phyloP scores from a whole-genome alignment of 2,113 vertebrate genomes.

The Xerus inauris region DNA sequence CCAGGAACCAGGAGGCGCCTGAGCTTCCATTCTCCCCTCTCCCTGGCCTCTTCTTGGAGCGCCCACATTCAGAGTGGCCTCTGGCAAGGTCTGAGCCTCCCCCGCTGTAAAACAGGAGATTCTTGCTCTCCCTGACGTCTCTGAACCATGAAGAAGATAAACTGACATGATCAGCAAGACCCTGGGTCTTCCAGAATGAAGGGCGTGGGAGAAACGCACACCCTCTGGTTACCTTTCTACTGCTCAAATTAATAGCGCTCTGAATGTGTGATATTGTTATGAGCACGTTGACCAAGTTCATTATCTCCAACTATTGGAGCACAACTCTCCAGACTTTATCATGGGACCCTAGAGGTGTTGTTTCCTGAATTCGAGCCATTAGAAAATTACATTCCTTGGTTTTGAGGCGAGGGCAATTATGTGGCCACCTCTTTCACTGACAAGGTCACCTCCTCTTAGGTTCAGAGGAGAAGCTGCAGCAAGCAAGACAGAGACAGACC shows the following conservation, averaged over 20 bases:
- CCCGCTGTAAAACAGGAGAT: background rate
- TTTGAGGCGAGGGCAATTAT: background rate
- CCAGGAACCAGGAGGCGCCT: background rate
- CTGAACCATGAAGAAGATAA: background rate
- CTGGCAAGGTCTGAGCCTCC: background rate
- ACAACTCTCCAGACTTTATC: background rate
- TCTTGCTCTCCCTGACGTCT: background rate
- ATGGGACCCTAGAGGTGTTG: background rate
- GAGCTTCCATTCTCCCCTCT: background rate
- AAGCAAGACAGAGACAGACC: background rate
- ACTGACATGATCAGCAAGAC: background rate
- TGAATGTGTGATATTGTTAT: background rate
- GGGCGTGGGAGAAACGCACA: background rate
- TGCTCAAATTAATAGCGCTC: background rate
- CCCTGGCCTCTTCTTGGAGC: fast-evolving
- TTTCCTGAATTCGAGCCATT: background rate
- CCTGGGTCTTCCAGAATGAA: background rate
- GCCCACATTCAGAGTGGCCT: background rate
- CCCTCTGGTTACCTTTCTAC: background rate
- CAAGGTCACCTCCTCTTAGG: background rate
- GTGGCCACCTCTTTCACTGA: background rate
- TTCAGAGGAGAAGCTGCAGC: background rate
- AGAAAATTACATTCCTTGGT: background rate
- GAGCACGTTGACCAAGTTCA: background rate
- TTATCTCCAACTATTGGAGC: background rate